phyloP scores from a whole-genome alignment of 35 echinoderm and acorn worm genomes.

The Antedon bifida region DNA sequence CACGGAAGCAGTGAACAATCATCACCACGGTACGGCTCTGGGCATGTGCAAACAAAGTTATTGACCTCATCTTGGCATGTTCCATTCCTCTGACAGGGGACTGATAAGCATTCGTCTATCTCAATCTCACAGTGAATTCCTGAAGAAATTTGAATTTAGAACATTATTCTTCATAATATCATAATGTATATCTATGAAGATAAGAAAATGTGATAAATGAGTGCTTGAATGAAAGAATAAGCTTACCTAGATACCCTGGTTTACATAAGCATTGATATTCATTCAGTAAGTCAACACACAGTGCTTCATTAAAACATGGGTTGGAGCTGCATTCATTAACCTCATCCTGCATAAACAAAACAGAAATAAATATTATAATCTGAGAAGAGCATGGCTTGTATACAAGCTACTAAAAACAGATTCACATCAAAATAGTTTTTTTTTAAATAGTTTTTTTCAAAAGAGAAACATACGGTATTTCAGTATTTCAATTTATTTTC shows the following conservation, averaged over 20 bases:
- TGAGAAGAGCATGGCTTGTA: no score
- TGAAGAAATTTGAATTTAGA: not conserved
- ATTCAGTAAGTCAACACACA: conserved; percentile 22
- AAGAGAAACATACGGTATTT: no score
- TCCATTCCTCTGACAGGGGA: conserved; percentile 30
- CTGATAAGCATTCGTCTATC: conserved; percentile 43
- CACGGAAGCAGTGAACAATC: conserved; percentile 55
- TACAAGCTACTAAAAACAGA: no score
- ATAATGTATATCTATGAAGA: no score
- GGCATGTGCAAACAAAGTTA: conserved; percentile 43
- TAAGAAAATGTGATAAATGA: no score
- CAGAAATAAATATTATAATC: no score
- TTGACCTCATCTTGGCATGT: conserved; percentile 47
- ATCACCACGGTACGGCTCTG: conserved; percentile 31
- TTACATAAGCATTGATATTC: conserved; percentile 15
- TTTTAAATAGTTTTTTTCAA: no score
- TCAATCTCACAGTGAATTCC: conserved; percentile 38
- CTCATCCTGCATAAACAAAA: conserved; percentile 8
- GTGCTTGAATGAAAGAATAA: not conserved
- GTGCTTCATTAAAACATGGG: conserved; percentile 27
- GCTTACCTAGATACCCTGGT: not conserved
- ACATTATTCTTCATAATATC: not conserved
- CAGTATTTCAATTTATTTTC: no score
- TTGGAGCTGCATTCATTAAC: conserved; percentile 44
- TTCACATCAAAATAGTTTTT: no score